phyloP scores from a whole-genome alignment of 2,888 invertebrate genomes.

The Drosophila seclusa region DNA sequence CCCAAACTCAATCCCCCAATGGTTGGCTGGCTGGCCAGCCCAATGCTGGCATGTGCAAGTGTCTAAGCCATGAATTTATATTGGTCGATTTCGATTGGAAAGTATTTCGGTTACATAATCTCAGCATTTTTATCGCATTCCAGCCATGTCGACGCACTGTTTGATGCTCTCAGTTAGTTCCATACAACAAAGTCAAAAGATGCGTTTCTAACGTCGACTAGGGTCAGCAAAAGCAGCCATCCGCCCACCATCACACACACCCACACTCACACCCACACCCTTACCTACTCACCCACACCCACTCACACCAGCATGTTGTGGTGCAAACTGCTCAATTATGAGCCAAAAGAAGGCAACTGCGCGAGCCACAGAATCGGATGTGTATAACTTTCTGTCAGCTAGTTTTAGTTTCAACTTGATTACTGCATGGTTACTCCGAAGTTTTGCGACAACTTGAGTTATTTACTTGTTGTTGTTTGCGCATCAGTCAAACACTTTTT shows the following conservation, averaged over 20 bases:
- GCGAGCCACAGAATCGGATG: constrained; percentile 3
- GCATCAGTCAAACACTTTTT: constrained; percentile 54
- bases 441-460: constrained; percentile 51
- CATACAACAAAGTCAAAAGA: constrained; percentile 36
- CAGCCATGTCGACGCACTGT: constrained; percentile 61
- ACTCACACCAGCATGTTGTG: constrained; percentile 45
- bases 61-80: constrained; percentile 78
- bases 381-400: constrained; percentile 12
- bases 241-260: background rate
- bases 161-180: constrained; percentile 50
- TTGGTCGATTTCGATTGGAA: constrained; percentile 79
- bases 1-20: background rate
- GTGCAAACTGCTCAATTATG: constrained; percentile 78
- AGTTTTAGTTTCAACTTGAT: constrained; percentile 72
- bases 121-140: constrained; percentile 74
- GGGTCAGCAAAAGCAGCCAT: constrained; percentile 19
- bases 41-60: constrained; percentile 68
- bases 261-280: background rate
- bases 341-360: constrained; percentile 48
- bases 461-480: constrained; percentile 50
- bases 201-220: constrained; percentile 14
- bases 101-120: constrained; percentile 78
- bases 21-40: constrained; percentile 10
- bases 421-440: constrained; percentile 45
- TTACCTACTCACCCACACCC: background rate